Percentiles rank a stretch among this genome's conserved stretches.
Evolutionary conservation across 2,113 vertebrate species (phyloP).

Genomic region (Setophaga coronata): DNA sequence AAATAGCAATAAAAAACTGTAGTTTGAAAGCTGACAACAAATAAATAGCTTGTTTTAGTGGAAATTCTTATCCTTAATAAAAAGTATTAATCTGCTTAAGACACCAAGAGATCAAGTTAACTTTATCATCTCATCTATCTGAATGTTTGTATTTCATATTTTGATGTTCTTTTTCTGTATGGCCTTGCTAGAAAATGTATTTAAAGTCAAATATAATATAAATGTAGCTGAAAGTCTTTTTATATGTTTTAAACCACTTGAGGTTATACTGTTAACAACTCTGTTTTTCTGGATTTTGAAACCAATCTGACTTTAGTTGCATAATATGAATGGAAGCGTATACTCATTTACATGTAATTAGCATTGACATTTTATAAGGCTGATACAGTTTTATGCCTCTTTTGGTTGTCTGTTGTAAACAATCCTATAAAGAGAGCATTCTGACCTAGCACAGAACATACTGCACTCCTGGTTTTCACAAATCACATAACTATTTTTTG

Average conservation of each 20-base stretch:
- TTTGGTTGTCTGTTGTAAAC: not conserved
- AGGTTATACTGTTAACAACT: not conserved
- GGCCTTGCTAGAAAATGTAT: not conserved
- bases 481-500: not conserved
- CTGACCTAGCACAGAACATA: not conserved
- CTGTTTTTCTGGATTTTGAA: not conserved
- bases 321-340: not conserved
- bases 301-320: not conserved
- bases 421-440: not conserved
- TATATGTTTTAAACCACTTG: not conserved
- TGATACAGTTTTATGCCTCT: not conserved
- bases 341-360: slow-evolving; percentile 3
- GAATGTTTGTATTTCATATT: not conserved
- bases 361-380: not conserved
- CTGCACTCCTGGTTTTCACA: not conserved
- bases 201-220: not conserved
- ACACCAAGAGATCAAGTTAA: not conserved
- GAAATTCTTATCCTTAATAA: not conserved
- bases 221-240: not conserved
- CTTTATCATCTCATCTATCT: not conserved
- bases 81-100: not conserved
- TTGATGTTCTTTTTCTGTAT: not conserved
- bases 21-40: not conserved
- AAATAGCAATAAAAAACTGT: not conserved
- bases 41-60: not conserved